Evolutionary conservation across 1,140 invertebrate genomes (phyloP).

Genomic region (Adoxophyes honmai): DNA sequence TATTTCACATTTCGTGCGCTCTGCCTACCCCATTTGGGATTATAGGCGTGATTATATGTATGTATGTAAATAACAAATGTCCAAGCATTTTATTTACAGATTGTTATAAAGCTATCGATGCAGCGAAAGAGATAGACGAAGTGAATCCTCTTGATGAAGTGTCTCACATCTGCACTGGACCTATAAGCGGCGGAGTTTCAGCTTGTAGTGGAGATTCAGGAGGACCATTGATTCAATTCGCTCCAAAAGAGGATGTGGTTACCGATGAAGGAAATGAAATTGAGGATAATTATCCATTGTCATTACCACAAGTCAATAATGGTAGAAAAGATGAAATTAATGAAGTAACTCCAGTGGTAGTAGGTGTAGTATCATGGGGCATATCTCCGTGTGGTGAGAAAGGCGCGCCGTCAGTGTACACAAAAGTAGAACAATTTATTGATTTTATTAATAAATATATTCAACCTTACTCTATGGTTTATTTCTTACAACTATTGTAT

Average conservation of each 20-base stretch:
- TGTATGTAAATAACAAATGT: too few species aligned
- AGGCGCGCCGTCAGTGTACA: slow-evolving; percentile 84
- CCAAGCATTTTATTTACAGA: too few species aligned
- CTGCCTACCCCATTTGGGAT: too few species aligned
- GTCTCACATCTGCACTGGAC: slow-evolving; percentile 81
- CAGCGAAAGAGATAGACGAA: slow-evolving; percentile 49
- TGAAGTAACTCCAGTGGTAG: slow-evolving; percentile 38
- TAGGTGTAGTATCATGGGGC: slow-evolving; percentile 89
- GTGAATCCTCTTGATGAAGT: slow-evolving; percentile 55
- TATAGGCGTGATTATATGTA: too few species aligned
- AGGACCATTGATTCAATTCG: slow-evolving; percentile 78
- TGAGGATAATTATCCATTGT: not conserved
- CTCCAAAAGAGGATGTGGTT: slow-evolving; percentile 23
- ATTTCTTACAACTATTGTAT: slow-evolving; percentile 12
- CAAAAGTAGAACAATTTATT: slow-evolving; percentile 80
- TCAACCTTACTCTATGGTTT: slow-evolving; percentile 21
- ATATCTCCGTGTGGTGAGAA: slow-evolving; percentile 81
- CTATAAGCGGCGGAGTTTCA: slow-evolving; percentile 76
- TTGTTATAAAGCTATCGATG: slow-evolving; percentile 60
- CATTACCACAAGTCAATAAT: not conserved
- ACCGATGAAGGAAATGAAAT: slow-evolving; percentile 11
- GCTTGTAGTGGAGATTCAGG: slow-evolving; percentile 84
- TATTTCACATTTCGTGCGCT: too few species aligned
- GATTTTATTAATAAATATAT: slow-evolving; percentile 62
- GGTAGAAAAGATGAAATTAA: slow-evolving; percentile 19